Conservation (phyloP, 2,888 invertebrate species). For the Chalcis sispes region DNA sequence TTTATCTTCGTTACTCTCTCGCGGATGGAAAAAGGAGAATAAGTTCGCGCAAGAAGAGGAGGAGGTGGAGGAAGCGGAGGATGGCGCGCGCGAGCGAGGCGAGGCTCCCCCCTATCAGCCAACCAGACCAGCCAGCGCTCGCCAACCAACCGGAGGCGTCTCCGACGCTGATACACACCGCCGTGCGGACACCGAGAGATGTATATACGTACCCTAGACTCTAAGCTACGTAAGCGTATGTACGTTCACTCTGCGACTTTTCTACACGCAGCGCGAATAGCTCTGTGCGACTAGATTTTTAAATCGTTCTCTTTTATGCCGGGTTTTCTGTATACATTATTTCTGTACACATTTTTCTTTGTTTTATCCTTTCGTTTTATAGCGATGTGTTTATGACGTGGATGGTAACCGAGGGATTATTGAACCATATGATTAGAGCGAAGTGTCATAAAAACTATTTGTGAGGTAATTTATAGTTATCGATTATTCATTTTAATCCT, state of each 20-base stretch:
- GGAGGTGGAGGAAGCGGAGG: conserved; percentile 27
- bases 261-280: not conserved
- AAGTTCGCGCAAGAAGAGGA: conserved; percentile 1
- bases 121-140: conserved; percentile 65
- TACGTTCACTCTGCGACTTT: not conserved
- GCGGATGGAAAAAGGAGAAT: conserved; percentile 56
- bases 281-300: not conserved
- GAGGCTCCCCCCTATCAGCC: conserved; percentile 62
- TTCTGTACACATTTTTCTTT: too few species aligned
- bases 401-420: too few species aligned
- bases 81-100: conserved; percentile 54
- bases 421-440: too few species aligned
- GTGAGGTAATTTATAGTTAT: too few species aligned
- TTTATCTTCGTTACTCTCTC: too few species aligned
- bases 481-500: too few species aligned
- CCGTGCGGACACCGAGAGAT: not conserved
- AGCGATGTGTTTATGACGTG: too few species aligned
- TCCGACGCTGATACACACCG: conserved; percentile 45
- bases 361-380: too few species aligned
- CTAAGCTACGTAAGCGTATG: not conserved
- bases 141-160: conserved; percentile 68
- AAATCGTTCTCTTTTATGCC: too few species aligned
- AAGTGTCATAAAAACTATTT: too few species aligned
- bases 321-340: too few species aligned
- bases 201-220: not conserved